Evolutionary conservation across 2,888 invertebrate genomes (phyloP).

Genomic region (Drosophila suboccidentalis): DNA sequence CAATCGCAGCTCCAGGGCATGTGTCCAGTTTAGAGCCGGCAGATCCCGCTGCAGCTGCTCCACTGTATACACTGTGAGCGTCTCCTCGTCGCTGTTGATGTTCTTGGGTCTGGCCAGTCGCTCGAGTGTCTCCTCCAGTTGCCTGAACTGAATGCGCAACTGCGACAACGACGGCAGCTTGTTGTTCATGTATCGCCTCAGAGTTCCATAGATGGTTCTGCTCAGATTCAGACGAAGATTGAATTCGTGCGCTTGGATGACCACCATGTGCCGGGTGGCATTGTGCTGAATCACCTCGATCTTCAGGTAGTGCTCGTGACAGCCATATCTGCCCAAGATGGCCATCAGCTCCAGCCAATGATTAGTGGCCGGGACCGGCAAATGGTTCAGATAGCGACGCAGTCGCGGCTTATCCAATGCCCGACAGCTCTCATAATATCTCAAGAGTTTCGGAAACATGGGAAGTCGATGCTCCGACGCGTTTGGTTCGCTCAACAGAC

Average conservation of each 20-base stretch:
- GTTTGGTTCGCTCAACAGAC: slow-evolving; percentile 22
- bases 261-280: slow-evolving; percentile 60
- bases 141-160: slow-evolving; percentile 51
- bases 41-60: slow-evolving; percentile 48
- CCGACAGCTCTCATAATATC: slow-evolving; percentile 68
- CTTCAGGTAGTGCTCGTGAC: slow-evolving; percentile 69
- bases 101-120: slow-evolving; percentile 34
- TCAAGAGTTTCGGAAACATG: slow-evolving; percentile 64
- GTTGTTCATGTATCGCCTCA: slow-evolving; percentile 34
- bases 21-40: slow-evolving; percentile 67
- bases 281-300: slow-evolving; percentile 67
- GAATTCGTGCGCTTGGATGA: slow-evolving; percentile 67
- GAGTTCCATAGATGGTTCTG: slow-evolving; percentile 51
- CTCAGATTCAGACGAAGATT: slow-evolving; percentile 55
- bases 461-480: slow-evolving; percentile 42
- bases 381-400: slow-evolving; percentile 58
- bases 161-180: slow-evolving; percentile 13
- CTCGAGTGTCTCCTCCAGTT: slow-evolving; percentile 55
- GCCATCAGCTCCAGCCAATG: slow-evolving; percentile 72
- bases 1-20: slow-evolving; percentile 52
- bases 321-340: slow-evolving; percentile 72
- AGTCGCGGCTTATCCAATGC: slow-evolving; percentile 35
- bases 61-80: slow-evolving; percentile 38
- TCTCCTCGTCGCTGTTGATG: slow-evolving; percentile 60
- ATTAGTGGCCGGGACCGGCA: slow-evolving; percentile 28